Base-by-base conservation (phyloP, 35 echinoderm and acorn worm species). In the Stichopus chloronotus region DNA sequence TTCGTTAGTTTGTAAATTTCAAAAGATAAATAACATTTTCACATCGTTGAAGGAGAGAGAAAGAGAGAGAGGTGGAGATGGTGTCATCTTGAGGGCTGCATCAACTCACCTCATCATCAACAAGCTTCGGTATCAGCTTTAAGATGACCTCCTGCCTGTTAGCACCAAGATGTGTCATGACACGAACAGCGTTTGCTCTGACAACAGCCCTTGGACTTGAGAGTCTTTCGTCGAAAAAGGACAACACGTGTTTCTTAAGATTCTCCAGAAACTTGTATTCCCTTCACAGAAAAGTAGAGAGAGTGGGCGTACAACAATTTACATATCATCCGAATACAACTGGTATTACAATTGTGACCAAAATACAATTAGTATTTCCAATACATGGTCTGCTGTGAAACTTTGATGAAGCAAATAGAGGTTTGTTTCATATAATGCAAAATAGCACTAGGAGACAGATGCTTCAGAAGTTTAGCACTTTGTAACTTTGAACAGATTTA, bases 21-120 rank as follows among this genome's bases (percentile, higher is more conserved):
- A 43, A 43, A 43, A 43, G 30, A 43, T 43, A 43, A 43, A 43
- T 43, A 43, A 43, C n/a, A 43, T 43, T 43, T 43, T 43, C 30
- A 43, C 30, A 43, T 43, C 30, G 30, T 43, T 43, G 30, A 43
- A 43, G 30, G 30, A 43, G 30, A 43, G 30, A 43, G 30, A 43
- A 3, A 43, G 30, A 43, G 30, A 43, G 30, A 43, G 30, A 43
- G 30, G 0, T n/a, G n/a, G n/a, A n/a, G n/a, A n/a, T n/a, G n/a
- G n/a, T n/a, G n/a, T n/a, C n/a, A n/a, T n/a, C n/a, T n/a, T n/a
- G 30, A 43, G 30, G 0, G 30, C 30, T 43, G 30, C 11, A 55
- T 87, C 0, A 53, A 78, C 69, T 88, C 74, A 96, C 95, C 71
- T 92, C 93, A 53, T 96, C 79, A 87, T 97, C 96, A 5, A 94